Conservation (phyloP, 64 coral and sea anemone species). For the Porites australiensis region DNA sequence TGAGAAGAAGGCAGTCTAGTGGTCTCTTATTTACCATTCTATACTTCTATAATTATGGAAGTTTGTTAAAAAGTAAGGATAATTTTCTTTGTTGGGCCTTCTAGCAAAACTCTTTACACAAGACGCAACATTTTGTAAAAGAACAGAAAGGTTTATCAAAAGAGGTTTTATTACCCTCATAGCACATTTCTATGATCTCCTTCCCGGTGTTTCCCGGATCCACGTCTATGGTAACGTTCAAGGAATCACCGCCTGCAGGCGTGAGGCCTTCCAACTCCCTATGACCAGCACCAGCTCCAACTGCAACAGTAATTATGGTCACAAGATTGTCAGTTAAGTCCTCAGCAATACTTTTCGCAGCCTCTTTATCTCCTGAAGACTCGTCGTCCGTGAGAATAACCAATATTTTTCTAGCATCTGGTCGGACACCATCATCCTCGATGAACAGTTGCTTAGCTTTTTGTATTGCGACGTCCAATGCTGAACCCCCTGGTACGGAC, state of each 20-base stretch:
- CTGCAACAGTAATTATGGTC: constrained; percentile 77
- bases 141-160: no score
- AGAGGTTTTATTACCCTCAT: background rate
- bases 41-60: no score
- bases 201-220: constrained; percentile 46
- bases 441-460: constrained; percentile 60
- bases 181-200: constrained; percentile 52
- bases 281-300: constrained; percentile 56
- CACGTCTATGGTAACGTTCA: constrained; percentile 57
- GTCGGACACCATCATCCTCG: constrained; percentile 62
- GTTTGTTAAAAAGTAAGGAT: no score
- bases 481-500: constrained; percentile 38
- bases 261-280: constrained; percentile 70
- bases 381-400: constrained; percentile 63
- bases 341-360: constrained; percentile 36
- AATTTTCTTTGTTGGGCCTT: no score
- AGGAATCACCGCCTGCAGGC: constrained; percentile 50
- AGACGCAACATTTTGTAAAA: no score
- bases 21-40: no score
- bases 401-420: constrained; percentile 68
- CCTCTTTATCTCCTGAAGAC: constrained; percentile 51
- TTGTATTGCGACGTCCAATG: constrained; percentile 67
- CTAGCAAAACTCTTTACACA: no score
- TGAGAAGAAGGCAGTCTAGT: no score
- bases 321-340: constrained; percentile 54